Percentiles rank a stretch among this genome's conserved stretches.
Conservation (phyloP, 1,140 invertebrate genomes). For the Pteromalus puparum region DNA sequence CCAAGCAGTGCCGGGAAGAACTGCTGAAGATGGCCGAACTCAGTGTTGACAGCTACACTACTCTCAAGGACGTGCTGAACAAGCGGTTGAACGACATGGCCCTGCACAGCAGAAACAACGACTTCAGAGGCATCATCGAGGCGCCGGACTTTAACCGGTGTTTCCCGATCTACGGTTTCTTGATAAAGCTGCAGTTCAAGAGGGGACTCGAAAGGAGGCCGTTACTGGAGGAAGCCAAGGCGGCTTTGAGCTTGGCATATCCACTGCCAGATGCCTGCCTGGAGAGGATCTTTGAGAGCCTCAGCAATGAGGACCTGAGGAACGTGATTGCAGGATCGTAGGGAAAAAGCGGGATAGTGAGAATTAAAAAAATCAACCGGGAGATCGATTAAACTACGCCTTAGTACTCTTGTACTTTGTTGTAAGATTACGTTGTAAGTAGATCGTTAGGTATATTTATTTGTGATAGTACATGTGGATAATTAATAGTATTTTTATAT, state of each 20-base stretch:
- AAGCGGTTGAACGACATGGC: neutral
- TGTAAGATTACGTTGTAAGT: neutral
- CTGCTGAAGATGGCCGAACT: neutral
- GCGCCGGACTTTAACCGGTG: neutral
- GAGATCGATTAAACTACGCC: neutral
- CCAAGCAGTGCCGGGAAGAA: neutral
- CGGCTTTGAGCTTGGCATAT: neutral
- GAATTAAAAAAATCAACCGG: too few relatives aligned
- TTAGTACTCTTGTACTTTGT: neutral
- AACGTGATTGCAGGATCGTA: neutral
- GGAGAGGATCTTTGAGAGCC: constrained; percentile 1
- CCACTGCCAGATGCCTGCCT: neutral
- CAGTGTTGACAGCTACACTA: constrained; percentile 16
- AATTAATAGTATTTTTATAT: neutral
- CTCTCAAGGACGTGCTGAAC: neutral
- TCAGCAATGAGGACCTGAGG: constrained; percentile 5
- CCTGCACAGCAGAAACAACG: neutral
- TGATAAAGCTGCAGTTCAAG: neutral
- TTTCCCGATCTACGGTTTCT: neutral
- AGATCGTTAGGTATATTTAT: neutral
- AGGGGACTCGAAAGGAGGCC: neutral
- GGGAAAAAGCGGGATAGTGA: neutral
- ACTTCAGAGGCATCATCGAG: neutral
- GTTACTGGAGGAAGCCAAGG: neutral
- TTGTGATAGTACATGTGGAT: neutral